Base-by-base conservation (phyloP, 1,140 invertebrate genomes). In the Saccostrea glomerata region DNA sequence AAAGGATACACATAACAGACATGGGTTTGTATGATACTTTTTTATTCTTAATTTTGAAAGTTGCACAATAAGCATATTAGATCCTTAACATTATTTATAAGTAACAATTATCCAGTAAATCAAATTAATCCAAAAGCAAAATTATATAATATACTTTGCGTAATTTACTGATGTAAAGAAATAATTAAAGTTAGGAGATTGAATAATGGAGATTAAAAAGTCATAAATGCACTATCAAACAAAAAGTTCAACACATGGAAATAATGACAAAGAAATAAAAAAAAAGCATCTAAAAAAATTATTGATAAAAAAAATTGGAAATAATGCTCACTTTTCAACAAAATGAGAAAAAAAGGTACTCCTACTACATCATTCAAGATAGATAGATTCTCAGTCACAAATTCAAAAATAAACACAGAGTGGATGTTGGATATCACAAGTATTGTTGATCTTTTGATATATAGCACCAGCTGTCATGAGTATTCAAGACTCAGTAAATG, bases 381-480 rank as follows among this genome's bases (percentile, higher is more conserved):
- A 47, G 40, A 47, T 5, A 73, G n/a, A 36, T 73, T 11, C 11
- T 13, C 70, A 25, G 23, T 25, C n/a, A 30, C 11, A 30, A 73
- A 17, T 63, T 17, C 6, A 17, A 63, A 73, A 23, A 36, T 11
- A 73, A 36, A 73, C 13, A n/a, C 25, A 13, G 70, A 73, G 12
- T 30, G 5, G 58, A 5, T 4, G 58, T 60, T 60, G 15, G 58
- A 17, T 60, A 60, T 60, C 58, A 60, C 58, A 60, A 73, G 13
- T 23, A 25, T 30, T 4, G 7, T 30, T 23, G 25, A 13, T 73
- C 25, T 73, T 73, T 23, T 30, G n/a, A n/a, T n/a, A n/a, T 25
- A 73, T 73, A 73, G 70, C 70, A 73, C 70, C 70, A 73, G 70
- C 70, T 73, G 70, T 73, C 25, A 73, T 25, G 70, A 73, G 70